phyloP scores from a whole-genome alignment of 2,113 vertebrate genomes.

The Microtus ochrogaster region DNA sequence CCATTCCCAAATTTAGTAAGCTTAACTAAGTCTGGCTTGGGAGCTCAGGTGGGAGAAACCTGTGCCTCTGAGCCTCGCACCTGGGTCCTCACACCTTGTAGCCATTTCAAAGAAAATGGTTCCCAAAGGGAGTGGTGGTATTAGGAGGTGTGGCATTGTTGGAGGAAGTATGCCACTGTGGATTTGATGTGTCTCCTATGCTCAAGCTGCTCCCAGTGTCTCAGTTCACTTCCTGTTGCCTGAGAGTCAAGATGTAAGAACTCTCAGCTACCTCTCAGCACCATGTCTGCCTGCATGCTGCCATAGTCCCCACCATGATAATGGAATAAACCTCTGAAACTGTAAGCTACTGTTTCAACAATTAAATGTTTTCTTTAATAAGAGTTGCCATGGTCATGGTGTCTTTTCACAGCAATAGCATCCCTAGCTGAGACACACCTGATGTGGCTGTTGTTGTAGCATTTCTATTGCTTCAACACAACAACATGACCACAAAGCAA shows the following conservation, averaged over 20 bases:
- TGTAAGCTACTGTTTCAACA: no score
- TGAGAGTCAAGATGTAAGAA: no score
- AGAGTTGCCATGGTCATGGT: no score
- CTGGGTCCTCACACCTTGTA: background rate
- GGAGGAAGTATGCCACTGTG: background rate
- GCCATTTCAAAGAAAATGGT: background rate
- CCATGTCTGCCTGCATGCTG: no score
- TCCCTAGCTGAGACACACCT: no score
- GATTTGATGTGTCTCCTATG: background rate
- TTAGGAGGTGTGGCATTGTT: background rate
- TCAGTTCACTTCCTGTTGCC: background rate
- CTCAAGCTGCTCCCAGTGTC: background rate
- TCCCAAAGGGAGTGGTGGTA: background rate
- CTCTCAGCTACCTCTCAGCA: no score
- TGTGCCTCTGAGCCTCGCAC: background rate
- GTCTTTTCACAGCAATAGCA: no score
- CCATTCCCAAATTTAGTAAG: background rate
- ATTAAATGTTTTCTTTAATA: no score
- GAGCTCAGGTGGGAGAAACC: background rate
- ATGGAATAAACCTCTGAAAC: background rate
- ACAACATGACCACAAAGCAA: background rate
- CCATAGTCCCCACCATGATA: no score
- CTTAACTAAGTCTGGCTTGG: background rate
- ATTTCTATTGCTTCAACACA: background rate
- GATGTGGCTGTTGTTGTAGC: no score